Base-by-base conservation (phyloP, 37 sponge, comb jelly and placozoan genomes). In the Beroe forskalii region DNA sequence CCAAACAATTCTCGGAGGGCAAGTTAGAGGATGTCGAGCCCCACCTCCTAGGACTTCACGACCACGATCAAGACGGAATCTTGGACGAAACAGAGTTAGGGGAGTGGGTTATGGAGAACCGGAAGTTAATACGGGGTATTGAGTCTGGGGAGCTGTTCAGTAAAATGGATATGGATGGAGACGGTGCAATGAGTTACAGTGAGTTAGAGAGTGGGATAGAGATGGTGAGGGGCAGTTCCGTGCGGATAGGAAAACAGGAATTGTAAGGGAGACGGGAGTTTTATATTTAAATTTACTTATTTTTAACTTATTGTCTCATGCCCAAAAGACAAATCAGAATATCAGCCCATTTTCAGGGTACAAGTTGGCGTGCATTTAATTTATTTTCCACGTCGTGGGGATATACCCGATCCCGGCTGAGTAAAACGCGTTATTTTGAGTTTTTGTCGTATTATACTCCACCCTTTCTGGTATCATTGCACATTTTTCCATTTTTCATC, bases 71-170 rank as follows among this genome's bases (percentile, higher is more conserved):
- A 1, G 40, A 80, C 55, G 86, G 86, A 44, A 25, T 43, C 0
- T 27, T 80, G 40, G 55, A 44, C 40, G 35, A 41, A n/a, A 80
- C 20, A 25, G 86, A 80, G 86, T 37, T 80, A 48, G 40, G 86
- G 37, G 27, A 80, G 38, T 80, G 86, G 86, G 8, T 80, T 22
- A 80, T 80, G 86, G 86, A 80, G 86, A 80, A 80, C 86, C 28
- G 86, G 4, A 32, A 48, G 30, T 20, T 80, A 9, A 80, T 44
- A 14, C 23, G 55, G 1, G n/a, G 55, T 22, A 0, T 28, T 2
- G 55, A 80, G 48, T 0, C 55, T 14, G 86, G 35, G 28, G 43
- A 20, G 20, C 17, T 80, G 48, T 80, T 80, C 22, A 23, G 25
- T 38, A 17, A 39, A 20, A 41, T 80, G 48, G 86, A 80, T 30